These are phyloP conservation scores for Ricordea florida DNA, from an alignment of 92 coral and sea anemone genomes.

Conservation along the genomic window DNA sequence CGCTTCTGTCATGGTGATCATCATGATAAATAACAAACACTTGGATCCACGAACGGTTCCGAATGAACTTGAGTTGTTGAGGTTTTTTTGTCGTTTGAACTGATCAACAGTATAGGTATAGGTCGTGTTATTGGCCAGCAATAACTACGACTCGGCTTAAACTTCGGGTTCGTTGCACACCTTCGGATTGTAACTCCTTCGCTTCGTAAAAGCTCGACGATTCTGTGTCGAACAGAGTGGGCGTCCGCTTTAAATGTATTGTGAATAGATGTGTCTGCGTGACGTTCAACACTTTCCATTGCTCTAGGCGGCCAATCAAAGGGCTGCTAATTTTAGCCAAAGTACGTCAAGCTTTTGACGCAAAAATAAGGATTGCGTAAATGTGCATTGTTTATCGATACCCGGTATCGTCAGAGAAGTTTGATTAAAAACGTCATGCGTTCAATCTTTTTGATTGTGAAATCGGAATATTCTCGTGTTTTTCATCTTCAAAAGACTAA, in stretches of 20 bases:
- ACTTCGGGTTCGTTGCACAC: conserved; percentile 61
- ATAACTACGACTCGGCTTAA: conserved; percentile 89
- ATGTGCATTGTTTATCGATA: conserved; percentile 82
- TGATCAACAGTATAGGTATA: conserved; percentile 98
- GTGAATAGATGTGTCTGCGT: conserved; percentile 4
- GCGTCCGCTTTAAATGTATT: conserved; percentile 86
- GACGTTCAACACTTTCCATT: conserved; percentile 60
- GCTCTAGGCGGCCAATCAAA: conserved; percentile 57
- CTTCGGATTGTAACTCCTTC: conserved; percentile 74
- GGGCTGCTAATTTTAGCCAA: conserved; percentile 60
- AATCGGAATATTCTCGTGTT: background rate
- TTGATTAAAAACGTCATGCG: conserved; percentile 13
- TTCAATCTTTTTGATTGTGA: too few species aligned
- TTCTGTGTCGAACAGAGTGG: conserved; percentile 90
- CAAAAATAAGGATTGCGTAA: conserved; percentile 62
- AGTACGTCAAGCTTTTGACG: conserved; percentile 72
- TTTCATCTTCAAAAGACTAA: too few species aligned
- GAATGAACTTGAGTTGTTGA: conserved; percentile 8
- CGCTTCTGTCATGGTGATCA: conserved; percentile 94
- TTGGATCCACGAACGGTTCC: conserved; percentile 29
- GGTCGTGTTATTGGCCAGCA: conserved; percentile 99
- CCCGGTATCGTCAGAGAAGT: conserved; percentile 75
- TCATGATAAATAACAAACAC: conserved; percentile 46
- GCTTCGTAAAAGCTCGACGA: conserved; percentile 92
- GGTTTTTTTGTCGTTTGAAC: conserved; percentile 72